Percentiles rank a stretch among this genome's conserved stretches.
These are phyloP conservation scores for Henicopernis longicauda DNA, from an alignment of 2,113 vertebrate species.

Conservation along the genomic window DNA sequence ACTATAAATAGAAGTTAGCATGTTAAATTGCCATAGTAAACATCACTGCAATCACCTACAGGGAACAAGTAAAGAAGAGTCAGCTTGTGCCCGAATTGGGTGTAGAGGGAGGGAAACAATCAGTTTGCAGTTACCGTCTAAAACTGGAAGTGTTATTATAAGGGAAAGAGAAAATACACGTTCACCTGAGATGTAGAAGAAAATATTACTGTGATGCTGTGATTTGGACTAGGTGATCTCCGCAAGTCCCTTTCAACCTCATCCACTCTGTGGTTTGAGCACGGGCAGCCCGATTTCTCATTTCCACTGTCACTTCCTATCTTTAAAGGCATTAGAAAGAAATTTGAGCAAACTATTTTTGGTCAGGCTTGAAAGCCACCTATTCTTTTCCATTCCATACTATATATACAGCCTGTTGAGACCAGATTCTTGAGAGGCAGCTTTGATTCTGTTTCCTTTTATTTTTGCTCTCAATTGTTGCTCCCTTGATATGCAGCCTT, in stretches of 20 bases:
- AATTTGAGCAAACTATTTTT: neutral
- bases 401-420: too few relatives aligned
- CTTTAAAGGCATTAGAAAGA: neutral
- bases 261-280: neutral
- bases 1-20: neutral
- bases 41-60: rapidly evolving
- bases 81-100: neutral
- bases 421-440: neutral
- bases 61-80: neutral
- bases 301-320: neutral
- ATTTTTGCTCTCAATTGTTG: neutral
- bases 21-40: neutral
- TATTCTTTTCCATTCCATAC: neutral
- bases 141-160: neutral
- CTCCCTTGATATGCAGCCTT: neutral
- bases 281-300: neutral
- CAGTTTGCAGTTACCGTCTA: neutral
- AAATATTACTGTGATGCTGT: neutral
- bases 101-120: neutral
- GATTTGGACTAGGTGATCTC: neutral
- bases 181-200: neutral
- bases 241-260: neutral
- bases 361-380: neutral
- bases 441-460: neutral
- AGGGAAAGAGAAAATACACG: neutral